Conservation (phyloP, 2,797 vertebrate species). For the Hoplostethus atlanticus region DNA sequence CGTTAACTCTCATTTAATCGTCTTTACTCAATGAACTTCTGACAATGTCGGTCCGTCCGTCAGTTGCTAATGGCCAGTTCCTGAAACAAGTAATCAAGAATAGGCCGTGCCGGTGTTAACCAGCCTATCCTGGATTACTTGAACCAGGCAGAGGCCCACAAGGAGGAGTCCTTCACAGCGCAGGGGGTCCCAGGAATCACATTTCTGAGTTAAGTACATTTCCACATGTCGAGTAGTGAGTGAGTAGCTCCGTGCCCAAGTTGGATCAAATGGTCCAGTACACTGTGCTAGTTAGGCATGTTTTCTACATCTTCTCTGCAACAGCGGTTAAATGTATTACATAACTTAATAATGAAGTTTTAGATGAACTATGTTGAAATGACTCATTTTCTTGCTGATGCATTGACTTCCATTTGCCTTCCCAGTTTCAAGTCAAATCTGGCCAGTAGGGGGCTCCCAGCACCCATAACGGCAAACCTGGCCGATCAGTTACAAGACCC, state of each 20-base stretch:
- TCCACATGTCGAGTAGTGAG: conserved; percentile 41
- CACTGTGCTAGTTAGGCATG: background rate
- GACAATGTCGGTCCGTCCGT: conserved; percentile 13
- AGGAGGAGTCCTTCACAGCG: conserved; percentile 37
- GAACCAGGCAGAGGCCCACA: conserved; percentile 91
- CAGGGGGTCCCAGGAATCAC: conserved; percentile 48
- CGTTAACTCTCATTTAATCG: background rate
- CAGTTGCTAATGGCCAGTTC: conserved; percentile 83
- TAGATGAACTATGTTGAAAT: conserved; percentile 24
- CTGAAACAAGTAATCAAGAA: conserved; percentile 99
- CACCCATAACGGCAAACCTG: conserved; percentile 39
- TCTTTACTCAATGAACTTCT: background rate
- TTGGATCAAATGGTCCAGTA: conserved; percentile 2
- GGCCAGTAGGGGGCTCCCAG: conserved; percentile 79
- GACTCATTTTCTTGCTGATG: conserved; percentile 39
- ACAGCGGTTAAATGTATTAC: background rate
- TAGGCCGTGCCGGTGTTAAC: conserved; percentile 91
- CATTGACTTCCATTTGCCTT: conserved; percentile 17
- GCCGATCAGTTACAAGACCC: conserved; percentile 65
- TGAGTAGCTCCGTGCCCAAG: conserved; percentile 3
- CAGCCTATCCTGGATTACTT: conserved; percentile 99
- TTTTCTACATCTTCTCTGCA: background rate
- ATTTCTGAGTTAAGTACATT: conserved; percentile 60
- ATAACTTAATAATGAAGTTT: conserved; percentile 31
- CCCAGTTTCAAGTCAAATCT: conserved; percentile 45